Conservation (phyloP, 1,140 invertebrate species). For the Leptinotarsa texana region DNA sequence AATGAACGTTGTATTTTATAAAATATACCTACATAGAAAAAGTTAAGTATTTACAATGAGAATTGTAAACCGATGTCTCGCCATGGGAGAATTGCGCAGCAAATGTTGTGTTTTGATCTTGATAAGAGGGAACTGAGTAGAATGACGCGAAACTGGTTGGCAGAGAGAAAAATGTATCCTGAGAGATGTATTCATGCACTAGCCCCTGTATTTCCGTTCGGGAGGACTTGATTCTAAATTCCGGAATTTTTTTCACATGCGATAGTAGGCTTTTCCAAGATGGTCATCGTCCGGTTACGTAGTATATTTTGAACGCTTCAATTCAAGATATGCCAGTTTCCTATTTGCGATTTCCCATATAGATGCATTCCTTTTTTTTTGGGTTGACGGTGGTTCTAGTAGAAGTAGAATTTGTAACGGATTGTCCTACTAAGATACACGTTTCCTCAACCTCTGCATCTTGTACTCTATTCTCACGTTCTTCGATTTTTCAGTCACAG, state of each 20-base stretch:
- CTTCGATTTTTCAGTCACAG: background rate
- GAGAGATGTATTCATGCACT: constrained; percentile 2
- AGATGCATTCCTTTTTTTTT: background rate
- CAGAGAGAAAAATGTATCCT: background rate
- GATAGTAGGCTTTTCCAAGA: background rate
- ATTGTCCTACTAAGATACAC: background rate
- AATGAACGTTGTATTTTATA: no score
- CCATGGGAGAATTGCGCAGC: no score
- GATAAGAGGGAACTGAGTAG: background rate
- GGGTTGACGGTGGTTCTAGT: background rate
- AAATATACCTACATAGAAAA: no score
- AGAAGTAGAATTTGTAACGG: background rate
- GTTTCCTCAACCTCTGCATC: no score
- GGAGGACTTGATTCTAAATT: background rate
- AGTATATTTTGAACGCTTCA: background rate
- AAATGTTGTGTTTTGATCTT: background rate
- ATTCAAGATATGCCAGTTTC: background rate
- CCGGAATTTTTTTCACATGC: background rate
- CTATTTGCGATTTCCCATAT: background rate
- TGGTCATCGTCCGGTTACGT: background rate
- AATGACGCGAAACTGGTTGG: background rate
- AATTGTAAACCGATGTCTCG: no score
- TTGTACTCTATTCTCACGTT: background rate
- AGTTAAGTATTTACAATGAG: no score
- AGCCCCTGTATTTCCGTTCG: background rate